Evolutionary conservation across 1,140 invertebrate genomes (phyloP).

Genomic region (Micrasema minimum): DNA sequence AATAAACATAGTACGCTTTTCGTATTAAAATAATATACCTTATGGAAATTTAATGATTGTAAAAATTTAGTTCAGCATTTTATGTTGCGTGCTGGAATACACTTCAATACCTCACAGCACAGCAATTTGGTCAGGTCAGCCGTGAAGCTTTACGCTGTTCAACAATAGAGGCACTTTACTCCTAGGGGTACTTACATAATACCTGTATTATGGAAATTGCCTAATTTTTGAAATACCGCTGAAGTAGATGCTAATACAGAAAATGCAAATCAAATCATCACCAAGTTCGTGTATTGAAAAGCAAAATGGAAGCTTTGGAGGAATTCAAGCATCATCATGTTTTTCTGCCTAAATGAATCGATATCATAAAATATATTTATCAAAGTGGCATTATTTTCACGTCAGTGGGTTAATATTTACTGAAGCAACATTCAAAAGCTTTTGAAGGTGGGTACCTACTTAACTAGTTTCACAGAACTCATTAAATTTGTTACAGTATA

Average conservation of each 20-base stretch:
- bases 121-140: slow-evolving; percentile 25
- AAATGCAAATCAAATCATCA: not conserved
- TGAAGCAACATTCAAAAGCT: too few species aligned
- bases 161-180: slow-evolving; percentile 1
- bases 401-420: too few species aligned
- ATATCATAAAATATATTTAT: too few species aligned
- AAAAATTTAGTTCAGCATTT: slow-evolving; percentile 14
- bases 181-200: not conserved
- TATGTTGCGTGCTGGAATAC: slow-evolving; percentile 14
- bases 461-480: too few species aligned
- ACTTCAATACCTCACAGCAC: not conserved
- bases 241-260: not conserved
- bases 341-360: too few species aligned
- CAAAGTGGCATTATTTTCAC: too few species aligned
- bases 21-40: not conserved
- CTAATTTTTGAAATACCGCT: slow-evolving; percentile 6
- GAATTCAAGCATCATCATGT: too few species aligned
- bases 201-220: slow-evolving; percentile 7
- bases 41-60: slow-evolving; percentile 31
- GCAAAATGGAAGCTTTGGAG: too few species aligned
- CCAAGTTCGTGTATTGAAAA: too few species aligned
- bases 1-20: not conserved
- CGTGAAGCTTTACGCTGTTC: slow-evolving; percentile 7
- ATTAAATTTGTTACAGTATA: too few species aligned
- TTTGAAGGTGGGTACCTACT: too few species aligned